A percentile compares a stretch with the other conserved stretches of the same genome.
These are phyloP conservation scores for Ataeniobius toweri DNA, from an alignment of 2,797 vertebrate genomes.

Conservation along the genomic window DNA sequence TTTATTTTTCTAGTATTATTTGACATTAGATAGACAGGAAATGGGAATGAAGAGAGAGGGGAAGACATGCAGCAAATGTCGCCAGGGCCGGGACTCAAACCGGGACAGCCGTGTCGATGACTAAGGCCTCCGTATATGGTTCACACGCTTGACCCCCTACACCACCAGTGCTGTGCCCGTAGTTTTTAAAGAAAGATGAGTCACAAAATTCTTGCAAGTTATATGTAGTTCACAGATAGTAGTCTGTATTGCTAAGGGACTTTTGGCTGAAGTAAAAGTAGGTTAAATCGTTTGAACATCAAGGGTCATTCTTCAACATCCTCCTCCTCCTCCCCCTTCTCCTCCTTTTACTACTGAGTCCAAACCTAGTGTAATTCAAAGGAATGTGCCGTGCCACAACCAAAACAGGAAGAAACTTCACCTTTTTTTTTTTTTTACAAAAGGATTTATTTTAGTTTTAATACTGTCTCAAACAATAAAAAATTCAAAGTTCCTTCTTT, in stretches of 20 bases:
- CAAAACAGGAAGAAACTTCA: neutral
- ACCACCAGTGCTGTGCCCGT: too few species aligned
- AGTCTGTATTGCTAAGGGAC: slow-evolving; percentile 56
- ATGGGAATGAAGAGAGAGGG: too few species aligned
- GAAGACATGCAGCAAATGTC: too few species aligned
- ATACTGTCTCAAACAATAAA: neutral
- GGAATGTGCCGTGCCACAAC: slow-evolving; percentile 56
- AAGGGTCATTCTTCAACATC: slow-evolving; percentile 53
- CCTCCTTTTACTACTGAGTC: slow-evolving; percentile 35
- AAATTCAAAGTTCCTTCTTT: neutral
- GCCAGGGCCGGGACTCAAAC: too few species aligned
- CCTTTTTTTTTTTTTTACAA: neutral
- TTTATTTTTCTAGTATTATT: too few species aligned
- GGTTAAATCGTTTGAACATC: slow-evolving; percentile 76
- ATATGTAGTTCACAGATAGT: slow-evolving; percentile 76
- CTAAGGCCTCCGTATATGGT: too few species aligned
- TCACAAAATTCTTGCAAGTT: slow-evolving; percentile 6
- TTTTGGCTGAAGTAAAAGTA: slow-evolving; percentile 76
- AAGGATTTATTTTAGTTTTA: neutral
- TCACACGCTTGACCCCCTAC: too few species aligned
- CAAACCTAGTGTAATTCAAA: slow-evolving; percentile 35
- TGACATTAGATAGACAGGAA: too few species aligned
- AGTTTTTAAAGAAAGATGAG: neutral
- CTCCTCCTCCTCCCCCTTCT: slow-evolving; percentile 37
- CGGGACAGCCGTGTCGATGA: too few species aligned